Conservation (phyloP, 2,888 invertebrate species). For the Polydrusus cervinus region DNA sequence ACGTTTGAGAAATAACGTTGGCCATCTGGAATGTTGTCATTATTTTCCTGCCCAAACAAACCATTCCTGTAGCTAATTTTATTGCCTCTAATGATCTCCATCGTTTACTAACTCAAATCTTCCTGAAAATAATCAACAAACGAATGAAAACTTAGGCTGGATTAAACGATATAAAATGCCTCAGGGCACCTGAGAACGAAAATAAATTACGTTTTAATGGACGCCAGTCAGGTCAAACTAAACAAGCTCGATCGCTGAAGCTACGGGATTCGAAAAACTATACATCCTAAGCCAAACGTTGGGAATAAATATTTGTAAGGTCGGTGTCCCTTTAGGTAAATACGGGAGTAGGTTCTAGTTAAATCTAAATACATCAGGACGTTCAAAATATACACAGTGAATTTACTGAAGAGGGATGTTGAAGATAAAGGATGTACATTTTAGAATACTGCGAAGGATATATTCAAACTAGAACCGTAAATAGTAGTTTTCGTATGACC, state of each 20-base stretch:
- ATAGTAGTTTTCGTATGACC: too few species aligned
- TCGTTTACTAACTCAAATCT: slow-evolving; percentile 8
- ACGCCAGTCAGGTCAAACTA: slow-evolving; percentile 14
- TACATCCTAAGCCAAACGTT: slow-evolving; percentile 6
- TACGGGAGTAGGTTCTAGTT: not conserved
- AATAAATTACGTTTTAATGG: slow-evolving; percentile 26
- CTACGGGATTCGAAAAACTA: slow-evolving; percentile 17
- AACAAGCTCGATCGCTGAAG: slow-evolving; percentile 15
- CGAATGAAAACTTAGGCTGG: slow-evolving; percentile 4
- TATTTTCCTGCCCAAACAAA: not conserved
- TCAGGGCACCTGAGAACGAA: slow-evolving; percentile 21
- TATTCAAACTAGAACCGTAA: too few species aligned
- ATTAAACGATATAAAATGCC: slow-evolving; percentile 25
- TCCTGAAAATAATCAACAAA: slow-evolving; percentile 19
- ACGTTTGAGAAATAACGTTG: too few species aligned
- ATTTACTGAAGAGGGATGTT: too few species aligned
- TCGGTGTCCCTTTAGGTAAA: slow-evolving; percentile 24
- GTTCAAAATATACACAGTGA: not conserved
- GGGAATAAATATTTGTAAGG: slow-evolving; percentile 14
- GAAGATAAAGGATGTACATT: too few species aligned
- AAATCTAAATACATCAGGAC: slow-evolving; percentile 1
- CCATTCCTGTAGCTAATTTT: not conserved
- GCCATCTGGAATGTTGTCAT: too few species aligned
- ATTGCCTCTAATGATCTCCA: not conserved
- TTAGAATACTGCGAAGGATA: too few species aligned